Evolutionary conservation across 2,113 vertebrate species (phyloP), one percentile per base, ranked within the genome.

Genomic region (Lethenteron reissneri): DNA sequence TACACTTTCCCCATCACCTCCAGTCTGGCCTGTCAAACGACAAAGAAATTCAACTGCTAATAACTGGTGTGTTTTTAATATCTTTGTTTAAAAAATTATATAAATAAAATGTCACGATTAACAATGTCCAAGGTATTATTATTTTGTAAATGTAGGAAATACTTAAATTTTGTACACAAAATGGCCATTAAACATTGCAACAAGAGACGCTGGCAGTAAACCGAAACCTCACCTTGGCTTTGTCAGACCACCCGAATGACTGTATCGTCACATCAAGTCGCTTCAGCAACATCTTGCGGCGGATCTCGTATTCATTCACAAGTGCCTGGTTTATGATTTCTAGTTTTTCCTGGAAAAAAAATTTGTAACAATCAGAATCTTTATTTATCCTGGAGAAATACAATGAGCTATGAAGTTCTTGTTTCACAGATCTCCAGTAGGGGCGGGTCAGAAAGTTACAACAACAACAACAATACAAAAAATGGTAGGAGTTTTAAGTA

Each of bases 241-340:
- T 82, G 12, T 90, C 89, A 56, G 94, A 99, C 94, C 94, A 99
- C 74, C 92, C 91, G 11, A 99, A 99, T 11, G 94, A 99, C 79
- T 99, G 94, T 70, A 99, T 85, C 0, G 94, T 99, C 75, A 99
- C 92, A 75, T 99, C 94, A 70, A 99, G 84, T 76, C 94, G 88
- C 75, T 99, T 99, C 76, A 99, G 76, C 79, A 99, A 80, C 83
- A 97, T 88, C 77, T 99, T 94, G 75, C 90, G 85, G 77, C 94
- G 84, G 62, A 96, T 87, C 76, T 95, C 90, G 1, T 99, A 99
- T 76, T 99, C 94, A 8, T 97, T 99, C 70, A 81, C 82, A 78
- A 99, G 84, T 71, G 89, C 81, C 85, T 99, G 91, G 79, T 99
- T 99, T 79, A 99, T 85, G 75, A 84, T 90, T 85, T 95, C 90